Base-by-base conservation (phyloP, 2,888 invertebrate species). In the Hypena proboscidalis region DNA sequence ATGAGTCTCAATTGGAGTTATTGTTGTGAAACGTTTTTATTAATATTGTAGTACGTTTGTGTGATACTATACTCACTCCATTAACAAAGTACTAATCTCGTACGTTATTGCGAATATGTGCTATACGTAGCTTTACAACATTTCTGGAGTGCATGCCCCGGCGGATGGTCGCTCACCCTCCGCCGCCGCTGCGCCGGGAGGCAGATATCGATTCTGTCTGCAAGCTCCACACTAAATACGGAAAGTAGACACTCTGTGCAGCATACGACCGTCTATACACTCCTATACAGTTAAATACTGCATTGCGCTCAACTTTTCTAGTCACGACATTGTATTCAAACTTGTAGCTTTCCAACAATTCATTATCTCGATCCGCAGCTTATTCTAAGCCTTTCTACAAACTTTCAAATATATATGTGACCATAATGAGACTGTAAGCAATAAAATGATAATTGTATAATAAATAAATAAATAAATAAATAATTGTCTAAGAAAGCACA, bases 191-290 rank as follows among this genome's bases (percentile, higher is more conserved):
- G 51, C 53, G 62, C 58, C 62, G 74, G 68, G 72, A 71, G 75
- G 73, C 71, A 68, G 64, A 59, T 88, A 90, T 90, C 74, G 89
- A 89, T 90, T 86, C 70, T 77, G 89, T 89, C 89, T 89, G 83
- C 77, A 65, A 63, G 63, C 74, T 77, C 71, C 72, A 67, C 70
- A 80, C 78, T 80, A 78, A 79, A 80, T 82, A 79, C 77, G 74
- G 77, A 78, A 71, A 74, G 75, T 74, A 76, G 74, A 77, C 78
- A 66, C 59, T 60, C 52, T 41, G 52, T 65, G 54, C 64, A 52
- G 58, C 63, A 61, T 65, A 58, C 55, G 49, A 58, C n/a, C n/a
- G n/a, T n/a, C n/a, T n/a, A n/a, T n/a, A 61, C 53, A 58, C 50
- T 61, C 66, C 66, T 76, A 63, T 59, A 65, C 52, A 54, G 52